These are phyloP conservation scores for Nipponacmea schrenckii DNA, from an alignment of 2,888 invertebrate species.

Conservation along the genomic window DNA sequence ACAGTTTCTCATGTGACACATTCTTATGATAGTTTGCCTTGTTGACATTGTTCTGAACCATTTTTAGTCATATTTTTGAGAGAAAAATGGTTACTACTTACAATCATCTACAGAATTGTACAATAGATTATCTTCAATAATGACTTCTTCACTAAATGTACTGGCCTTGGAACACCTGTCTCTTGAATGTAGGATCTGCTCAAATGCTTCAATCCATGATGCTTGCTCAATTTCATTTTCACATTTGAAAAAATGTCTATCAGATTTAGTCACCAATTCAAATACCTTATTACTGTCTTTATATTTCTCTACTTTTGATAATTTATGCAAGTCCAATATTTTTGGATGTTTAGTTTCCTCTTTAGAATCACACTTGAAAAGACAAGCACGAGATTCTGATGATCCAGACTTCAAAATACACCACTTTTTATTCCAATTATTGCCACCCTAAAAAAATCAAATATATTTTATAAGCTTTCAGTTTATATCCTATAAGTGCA, in stretches of 20 bases:
- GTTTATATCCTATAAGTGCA: too few species aligned
- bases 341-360: not conserved
- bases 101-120: conserved; percentile 27
- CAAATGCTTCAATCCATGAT: not conserved
- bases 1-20: too few species aligned
- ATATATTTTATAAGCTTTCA: not conserved
- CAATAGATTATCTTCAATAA: conserved; percentile 30
- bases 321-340: not conserved
- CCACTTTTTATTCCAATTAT: not conserved
- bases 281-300: not conserved
- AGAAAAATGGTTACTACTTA: conserved; percentile 17
- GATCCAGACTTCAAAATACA: not conserved
- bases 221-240: not conserved
- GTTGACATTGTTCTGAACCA: too few species aligned
- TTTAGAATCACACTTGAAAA: not conserved
- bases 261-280: not conserved
- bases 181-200: not conserved
- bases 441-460: not conserved
- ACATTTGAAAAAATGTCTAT: not conserved
- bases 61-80: not conserved
- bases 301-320: not conserved
- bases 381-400: not conserved
- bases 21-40: too few species aligned
- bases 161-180: not conserved
- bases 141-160: not conserved